Conservation (phyloP, 2,797 vertebrate species). For the Chloroceryle inda region DNA sequence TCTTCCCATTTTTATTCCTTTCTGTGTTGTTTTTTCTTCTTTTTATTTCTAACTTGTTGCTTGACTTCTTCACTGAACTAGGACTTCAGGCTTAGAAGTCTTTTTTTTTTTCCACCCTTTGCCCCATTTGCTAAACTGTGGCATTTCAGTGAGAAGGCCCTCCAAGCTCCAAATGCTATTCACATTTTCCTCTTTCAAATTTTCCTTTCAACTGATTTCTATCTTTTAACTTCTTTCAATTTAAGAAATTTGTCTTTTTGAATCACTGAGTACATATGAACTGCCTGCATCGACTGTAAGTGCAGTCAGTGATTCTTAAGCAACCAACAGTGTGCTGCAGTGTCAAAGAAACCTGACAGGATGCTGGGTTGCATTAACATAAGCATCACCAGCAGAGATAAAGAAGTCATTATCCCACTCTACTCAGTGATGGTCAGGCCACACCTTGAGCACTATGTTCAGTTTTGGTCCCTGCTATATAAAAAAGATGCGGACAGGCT, state of each 20-base stretch:
- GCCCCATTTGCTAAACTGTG: rapidly evolving
- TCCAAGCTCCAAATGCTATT: not conserved
- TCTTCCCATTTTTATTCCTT: not conserved
- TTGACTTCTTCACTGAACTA: not conserved
- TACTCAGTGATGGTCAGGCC: too few species aligned
- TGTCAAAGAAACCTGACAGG: too few species aligned
- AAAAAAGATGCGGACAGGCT: too few species aligned
- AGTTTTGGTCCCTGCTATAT: too few species aligned
- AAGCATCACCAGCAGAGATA: too few species aligned
- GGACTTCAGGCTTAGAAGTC: not conserved
- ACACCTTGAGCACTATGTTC: too few species aligned
- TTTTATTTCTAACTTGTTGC: not conserved
- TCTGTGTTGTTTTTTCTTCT: not conserved
- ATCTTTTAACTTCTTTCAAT: not conserved
- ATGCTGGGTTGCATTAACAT: too few species aligned
- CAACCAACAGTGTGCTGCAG: not conserved
- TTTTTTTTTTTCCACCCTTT: not conserved
- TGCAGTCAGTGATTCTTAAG: not conserved
- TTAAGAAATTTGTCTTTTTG: not conserved
- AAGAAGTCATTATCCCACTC: too few species aligned
- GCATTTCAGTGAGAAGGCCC: not conserved
- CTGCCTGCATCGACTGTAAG: rapidly evolving
- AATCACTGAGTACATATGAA: not conserved
- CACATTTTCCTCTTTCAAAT: not conserved
- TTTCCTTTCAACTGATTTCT: not conserved